phyloP scores from a whole-genome alignment of 1,140 invertebrate species.

The Kradibia gibbosae region DNA sequence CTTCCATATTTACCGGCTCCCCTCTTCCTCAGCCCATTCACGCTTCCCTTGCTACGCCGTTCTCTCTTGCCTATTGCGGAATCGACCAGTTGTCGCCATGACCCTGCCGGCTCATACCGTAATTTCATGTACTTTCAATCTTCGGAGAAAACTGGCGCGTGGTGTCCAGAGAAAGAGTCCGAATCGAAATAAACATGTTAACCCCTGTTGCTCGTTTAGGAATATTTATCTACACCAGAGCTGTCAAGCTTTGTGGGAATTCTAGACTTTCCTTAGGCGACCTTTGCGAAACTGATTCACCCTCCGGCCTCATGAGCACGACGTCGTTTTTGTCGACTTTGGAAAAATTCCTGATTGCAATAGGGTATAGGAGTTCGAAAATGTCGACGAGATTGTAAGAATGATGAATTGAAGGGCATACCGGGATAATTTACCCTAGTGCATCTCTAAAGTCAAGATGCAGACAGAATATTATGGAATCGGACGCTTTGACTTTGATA shows the following conservation, averaged over 20 bases:
- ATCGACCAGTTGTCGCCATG: too few species aligned
- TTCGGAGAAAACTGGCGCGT: conserved; percentile 27
- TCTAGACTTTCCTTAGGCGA: conserved; percentile 10
- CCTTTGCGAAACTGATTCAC: conserved; percentile 24
- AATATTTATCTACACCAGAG: not conserved
- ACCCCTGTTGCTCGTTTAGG: not conserved
- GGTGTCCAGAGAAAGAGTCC: conserved; percentile 4
- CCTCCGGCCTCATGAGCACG: not conserved
- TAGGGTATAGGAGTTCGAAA: too few species aligned
- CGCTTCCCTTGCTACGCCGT: not conserved
- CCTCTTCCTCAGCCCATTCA: not conserved
- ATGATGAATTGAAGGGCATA: too few species aligned
- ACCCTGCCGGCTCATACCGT: not conserved
- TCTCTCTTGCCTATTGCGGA: too few species aligned
- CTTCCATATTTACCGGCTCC: conserved; percentile 24
- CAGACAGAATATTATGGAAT: too few species aligned
- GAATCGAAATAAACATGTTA: not conserved
- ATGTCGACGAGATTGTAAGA: too few species aligned
- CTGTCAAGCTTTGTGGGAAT: conserved; percentile 5
- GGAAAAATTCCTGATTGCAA: not conserved
- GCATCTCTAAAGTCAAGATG: too few species aligned
- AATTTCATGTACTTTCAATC: conserved; percentile 25
- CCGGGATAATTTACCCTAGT: not conserved
- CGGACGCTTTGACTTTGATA: not conserved
- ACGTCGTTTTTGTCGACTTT: not conserved